Evolutionary conservation across 2,888 invertebrate species (phyloP).

Genomic region (Hermaeophaga mercurialis): DNA sequence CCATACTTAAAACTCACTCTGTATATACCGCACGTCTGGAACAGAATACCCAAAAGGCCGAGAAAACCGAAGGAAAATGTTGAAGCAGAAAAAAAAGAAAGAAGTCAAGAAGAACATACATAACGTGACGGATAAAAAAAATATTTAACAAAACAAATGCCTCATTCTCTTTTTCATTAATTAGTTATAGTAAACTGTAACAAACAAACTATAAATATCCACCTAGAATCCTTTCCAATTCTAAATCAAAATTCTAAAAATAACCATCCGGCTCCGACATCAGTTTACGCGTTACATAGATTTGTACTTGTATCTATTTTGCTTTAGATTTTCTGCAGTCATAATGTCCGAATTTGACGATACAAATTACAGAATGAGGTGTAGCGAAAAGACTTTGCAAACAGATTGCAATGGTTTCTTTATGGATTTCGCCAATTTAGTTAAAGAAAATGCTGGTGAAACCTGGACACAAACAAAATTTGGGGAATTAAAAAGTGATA

Average conservation of each 20-base stretch:
- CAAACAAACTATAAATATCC: background rate
- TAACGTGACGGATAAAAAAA: too few relatives aligned
- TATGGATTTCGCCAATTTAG: constrained; percentile 66
- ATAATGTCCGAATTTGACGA: constrained; percentile 26
- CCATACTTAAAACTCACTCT: too few relatives aligned
- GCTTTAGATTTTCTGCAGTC: too few relatives aligned
- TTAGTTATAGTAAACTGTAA: too few relatives aligned
- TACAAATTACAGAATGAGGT: constrained; percentile 64
- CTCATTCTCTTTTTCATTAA: too few relatives aligned
- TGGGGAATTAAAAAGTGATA: constrained; percentile 63
- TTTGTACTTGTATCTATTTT: background rate
- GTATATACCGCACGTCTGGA: too few relatives aligned
- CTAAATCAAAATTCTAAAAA: background rate
- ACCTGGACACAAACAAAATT: constrained; percentile 68
- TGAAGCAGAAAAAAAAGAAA: too few relatives aligned
- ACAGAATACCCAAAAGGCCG: too few relatives aligned
- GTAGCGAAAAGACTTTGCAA: constrained; percentile 77
- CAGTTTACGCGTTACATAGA: background rate
- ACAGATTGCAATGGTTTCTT: constrained; percentile 79
- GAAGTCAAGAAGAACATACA: too few relatives aligned
- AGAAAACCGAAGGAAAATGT: too few relatives aligned
- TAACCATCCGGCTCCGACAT: background rate
- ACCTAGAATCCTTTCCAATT: background rate
- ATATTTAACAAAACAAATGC: too few relatives aligned
- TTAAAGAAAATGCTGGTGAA: constrained; percentile 61